Evolutionary conservation across 2,797 vertebrate species (phyloP).

Genomic region (Prionace glauca): DNA sequence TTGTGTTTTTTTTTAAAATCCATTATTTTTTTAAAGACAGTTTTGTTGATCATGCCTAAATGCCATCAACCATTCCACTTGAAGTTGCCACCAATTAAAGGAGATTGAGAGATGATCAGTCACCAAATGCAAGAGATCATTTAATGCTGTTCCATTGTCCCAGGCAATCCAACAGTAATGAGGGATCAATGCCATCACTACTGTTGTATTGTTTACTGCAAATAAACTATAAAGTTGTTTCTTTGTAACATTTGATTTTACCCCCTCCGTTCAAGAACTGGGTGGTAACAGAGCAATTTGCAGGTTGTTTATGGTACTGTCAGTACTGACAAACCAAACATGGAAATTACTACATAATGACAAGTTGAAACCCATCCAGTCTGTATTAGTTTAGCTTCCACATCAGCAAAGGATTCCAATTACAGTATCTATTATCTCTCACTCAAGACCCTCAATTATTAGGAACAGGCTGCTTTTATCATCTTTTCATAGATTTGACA

Average conservation of each 20-base stretch:
- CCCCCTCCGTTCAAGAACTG: neutral
- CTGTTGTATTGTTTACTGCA: neutral
- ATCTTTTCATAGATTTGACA: neutral
- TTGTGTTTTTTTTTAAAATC: neutral
- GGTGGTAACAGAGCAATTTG: neutral
- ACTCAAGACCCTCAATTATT: neutral
- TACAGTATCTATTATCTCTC: neutral
- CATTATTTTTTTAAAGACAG: neutral
- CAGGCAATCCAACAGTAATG: neutral
- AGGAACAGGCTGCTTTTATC: neutral
- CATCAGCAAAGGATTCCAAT: neutral
- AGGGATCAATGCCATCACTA: neutral
- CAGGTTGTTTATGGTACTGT: neutral
- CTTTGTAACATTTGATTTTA: neutral
- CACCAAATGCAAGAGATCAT: too few species aligned
- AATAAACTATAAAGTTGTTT: neutral
- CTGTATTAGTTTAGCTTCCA: neutral
- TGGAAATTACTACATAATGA: neutral
- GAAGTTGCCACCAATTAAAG: neutral
- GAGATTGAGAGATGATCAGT: neutral
- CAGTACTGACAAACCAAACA: neutral
- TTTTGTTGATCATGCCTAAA: neutral
- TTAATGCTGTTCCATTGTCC: neutral
- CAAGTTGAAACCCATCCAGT: neutral
- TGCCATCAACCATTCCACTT: neutral